Evolutionary conservation across 2,113 vertebrate genomes (phyloP).

Genomic region (Ellobius talpinus): DNA sequence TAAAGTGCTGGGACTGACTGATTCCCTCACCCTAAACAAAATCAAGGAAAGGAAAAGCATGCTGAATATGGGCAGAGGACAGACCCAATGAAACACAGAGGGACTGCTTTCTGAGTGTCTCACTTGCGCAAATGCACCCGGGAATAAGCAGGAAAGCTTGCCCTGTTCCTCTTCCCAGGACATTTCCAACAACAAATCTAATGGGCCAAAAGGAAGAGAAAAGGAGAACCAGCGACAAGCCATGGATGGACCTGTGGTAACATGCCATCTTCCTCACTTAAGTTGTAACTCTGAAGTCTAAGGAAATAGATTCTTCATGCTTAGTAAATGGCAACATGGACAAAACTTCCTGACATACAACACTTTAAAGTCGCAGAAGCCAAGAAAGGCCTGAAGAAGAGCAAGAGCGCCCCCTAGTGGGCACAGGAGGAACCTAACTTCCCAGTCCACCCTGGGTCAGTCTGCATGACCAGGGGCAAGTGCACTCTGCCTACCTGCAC

Average conservation of each 20-base stretch:
- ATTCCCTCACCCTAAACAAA: neutral
- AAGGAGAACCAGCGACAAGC: neutral
- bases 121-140: too few relatives aligned
- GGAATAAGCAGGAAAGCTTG: neutral
- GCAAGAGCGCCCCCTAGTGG: constrained; percentile 33
- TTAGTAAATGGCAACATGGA: neutral
- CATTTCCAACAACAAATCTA: neutral
- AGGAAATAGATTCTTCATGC: neutral
- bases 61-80: neutral
- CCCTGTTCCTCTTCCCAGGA: neutral
- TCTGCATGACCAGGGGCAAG: neutral
- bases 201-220: neutral
- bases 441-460: neutral
- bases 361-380: neutral
- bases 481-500: neutral
- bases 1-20: neutral
- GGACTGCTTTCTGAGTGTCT: neutral
- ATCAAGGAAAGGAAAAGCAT: neutral
- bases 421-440: neutral
- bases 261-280: neutral
- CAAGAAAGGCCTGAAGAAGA: neutral
- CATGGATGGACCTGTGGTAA: neutral
- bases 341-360: neutral
- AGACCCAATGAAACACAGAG: neutral
- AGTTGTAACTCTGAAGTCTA: neutral